Percentiles rank a stretch among this genome's conserved stretches.
These are phyloP conservation scores for Spongilla lacustris DNA, from an alignment of 37 sponge, comb jelly and placozoan species.

Conservation along the genomic window DNA sequence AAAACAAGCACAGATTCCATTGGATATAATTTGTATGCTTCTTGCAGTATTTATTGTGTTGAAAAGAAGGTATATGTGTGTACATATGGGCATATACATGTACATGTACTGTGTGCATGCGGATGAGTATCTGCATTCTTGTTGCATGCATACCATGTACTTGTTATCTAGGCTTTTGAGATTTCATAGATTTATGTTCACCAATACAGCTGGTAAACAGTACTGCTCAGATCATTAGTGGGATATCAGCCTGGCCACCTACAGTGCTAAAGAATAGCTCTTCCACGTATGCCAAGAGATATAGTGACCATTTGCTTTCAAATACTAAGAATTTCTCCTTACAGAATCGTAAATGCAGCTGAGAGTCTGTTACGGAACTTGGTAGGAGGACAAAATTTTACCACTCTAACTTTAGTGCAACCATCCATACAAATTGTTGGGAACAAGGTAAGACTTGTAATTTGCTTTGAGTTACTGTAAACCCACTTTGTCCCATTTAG, in stretches of 20 bases:
- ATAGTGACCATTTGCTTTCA: neutral
- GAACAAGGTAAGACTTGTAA: slow-evolving; percentile 22
- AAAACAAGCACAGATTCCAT: too few species aligned
- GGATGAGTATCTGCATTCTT: too few species aligned
- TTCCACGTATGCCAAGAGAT: slow-evolving; percentile 12
- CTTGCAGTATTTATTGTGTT: too few species aligned
- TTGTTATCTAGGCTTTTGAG: neutral
- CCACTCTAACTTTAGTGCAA: neutral
- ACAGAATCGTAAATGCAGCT: slow-evolving; percentile 42
- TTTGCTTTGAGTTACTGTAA: neutral
- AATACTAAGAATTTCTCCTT: neutral
- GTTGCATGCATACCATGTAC: neutral
- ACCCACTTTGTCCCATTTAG: neutral
- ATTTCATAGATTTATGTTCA: neutral
- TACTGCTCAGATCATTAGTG: slow-evolving; percentile 31
- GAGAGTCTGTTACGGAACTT: slow-evolving; percentile 28
- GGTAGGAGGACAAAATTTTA: slow-evolving; percentile 12
- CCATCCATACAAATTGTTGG: slow-evolving; percentile 16
- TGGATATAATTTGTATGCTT: too few species aligned
- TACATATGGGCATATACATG: neutral
- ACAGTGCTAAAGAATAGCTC: slow-evolving; percentile 12
- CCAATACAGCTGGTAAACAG: slow-evolving; percentile 12
- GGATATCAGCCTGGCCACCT: slow-evolving; percentile 44
- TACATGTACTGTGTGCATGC: too few species aligned
- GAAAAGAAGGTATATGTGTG: too few species aligned